phyloP scores from a whole-genome alignment of 2,113 vertebrate species.

The Lota lota region DNA sequence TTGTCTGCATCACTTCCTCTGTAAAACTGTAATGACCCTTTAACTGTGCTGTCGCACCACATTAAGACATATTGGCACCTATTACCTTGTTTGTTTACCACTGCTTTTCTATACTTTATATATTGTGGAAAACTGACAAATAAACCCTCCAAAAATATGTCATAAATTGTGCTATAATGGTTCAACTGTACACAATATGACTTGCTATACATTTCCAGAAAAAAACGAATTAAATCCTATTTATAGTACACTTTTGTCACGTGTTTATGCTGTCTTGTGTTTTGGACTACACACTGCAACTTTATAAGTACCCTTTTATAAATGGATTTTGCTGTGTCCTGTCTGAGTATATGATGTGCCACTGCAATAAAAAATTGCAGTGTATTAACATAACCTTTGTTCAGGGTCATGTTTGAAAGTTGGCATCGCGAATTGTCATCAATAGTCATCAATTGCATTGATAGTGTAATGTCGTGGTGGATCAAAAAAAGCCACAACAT shows the following conservation, averaged over 20 bases:
- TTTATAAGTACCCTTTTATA: no score
- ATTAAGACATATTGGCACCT: conserved; percentile 64
- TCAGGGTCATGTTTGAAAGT: no score
- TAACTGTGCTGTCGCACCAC: conserved; percentile 59
- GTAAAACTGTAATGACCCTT: conserved; percentile 69
- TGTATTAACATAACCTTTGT: no score
- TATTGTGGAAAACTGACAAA: conserved; percentile 76
- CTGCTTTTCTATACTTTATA: conserved; percentile 85
- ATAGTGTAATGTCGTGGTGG: neutral
- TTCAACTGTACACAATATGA: conserved; percentile 78
- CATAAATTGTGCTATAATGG: conserved; percentile 90
- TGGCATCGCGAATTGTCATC: no score
- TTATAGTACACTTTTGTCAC: conserved; percentile 75
- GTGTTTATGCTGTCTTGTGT: neutral
- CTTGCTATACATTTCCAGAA: conserved; percentile 80
- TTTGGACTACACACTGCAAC: neutral
- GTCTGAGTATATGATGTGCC: neutral
- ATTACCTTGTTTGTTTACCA: conserved; percentile 82
- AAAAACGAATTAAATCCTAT: conserved; percentile 88
- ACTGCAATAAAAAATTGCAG: no score
- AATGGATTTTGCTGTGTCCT: neutral
- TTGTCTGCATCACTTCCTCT: conserved; percentile 46
- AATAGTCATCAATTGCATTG: no score
- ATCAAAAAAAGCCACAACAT: neutral
- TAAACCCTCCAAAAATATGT: conserved; percentile 66